These are phyloP conservation scores for Falco punctatus DNA, from an alignment of 2,113 vertebrate genomes.

Conservation along the genomic window DNA sequence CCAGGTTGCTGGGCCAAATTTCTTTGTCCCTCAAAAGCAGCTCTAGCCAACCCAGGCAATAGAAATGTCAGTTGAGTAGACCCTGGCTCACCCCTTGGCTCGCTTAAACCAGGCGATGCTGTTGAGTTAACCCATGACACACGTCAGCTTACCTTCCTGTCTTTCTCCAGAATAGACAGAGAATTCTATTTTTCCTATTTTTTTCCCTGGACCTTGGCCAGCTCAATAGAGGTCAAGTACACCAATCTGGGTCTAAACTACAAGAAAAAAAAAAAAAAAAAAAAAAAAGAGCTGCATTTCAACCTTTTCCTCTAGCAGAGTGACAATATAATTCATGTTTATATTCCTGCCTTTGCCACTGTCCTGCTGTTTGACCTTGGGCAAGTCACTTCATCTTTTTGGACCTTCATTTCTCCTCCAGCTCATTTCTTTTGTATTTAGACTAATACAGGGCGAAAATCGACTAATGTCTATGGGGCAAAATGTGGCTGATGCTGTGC, in stretches of 20 bases:
- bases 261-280: slow-evolving; percentile 34
- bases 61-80: not conserved
- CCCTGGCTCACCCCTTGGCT: not conserved
- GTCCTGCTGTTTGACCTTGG: slow-evolving; percentile 44
- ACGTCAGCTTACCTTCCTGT: not conserved
- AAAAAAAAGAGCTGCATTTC: slow-evolving; percentile 54
- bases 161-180: not conserved
- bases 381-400: slow-evolving; percentile 32
- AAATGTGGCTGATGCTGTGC: rapidly evolving
- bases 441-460: not conserved
- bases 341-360: slow-evolving; percentile 21
- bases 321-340: slow-evolving; percentile 68
- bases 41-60: not conserved
- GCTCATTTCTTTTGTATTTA: not conserved
- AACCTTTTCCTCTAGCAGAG: slow-evolving; percentile 11
- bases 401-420: slow-evolving; percentile 42
- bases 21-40: not conserved
- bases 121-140: not conserved
- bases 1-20: not conserved
- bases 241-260: slow-evolving; percentile 47
- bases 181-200: not conserved
- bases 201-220: slow-evolving; percentile 48
- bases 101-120: not conserved
- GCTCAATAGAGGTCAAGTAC: slow-evolving; percentile 17
- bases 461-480: not conserved